Evolutionary conservation across 2,888 invertebrate genomes (phyloP).

Genomic region (Oxytorus armatus): DNA sequence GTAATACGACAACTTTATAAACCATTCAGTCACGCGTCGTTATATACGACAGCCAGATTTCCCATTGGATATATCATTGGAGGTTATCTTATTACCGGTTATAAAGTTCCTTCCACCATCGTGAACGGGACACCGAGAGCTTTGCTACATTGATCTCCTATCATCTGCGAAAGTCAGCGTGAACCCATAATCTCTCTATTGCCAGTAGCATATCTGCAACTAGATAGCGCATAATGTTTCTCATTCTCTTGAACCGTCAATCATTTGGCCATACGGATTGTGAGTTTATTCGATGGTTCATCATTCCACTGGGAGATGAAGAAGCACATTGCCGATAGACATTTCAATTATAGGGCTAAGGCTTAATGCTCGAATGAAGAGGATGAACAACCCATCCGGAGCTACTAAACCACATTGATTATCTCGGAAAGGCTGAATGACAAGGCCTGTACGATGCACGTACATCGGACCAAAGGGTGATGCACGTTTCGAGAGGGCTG

Average conservation of each 20-base stretch:
- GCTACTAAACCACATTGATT: no score
- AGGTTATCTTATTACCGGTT: no score
- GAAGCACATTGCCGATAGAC: no score
- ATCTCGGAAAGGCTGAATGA: no score
- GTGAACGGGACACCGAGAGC: constrained; percentile 25
- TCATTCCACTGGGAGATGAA: background rate
- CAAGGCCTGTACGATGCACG: no score
- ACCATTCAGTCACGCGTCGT: no score
- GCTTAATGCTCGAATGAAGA: no score
- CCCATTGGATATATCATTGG: no score
- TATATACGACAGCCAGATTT: no score
- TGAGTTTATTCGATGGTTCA: background rate
- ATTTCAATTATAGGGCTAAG: no score
- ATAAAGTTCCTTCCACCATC: constrained; percentile 38
- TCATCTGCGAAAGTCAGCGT: constrained; percentile 22
- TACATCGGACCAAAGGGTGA: background rate
- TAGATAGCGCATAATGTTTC: constrained; percentile 8
- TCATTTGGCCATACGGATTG: background rate
- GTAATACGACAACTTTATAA: no score
- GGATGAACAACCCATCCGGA: no score
- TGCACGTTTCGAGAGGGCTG: background rate
- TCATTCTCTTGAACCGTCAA: background rate
- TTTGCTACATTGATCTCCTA: constrained; percentile 40
- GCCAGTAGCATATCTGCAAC: constrained; percentile 24
- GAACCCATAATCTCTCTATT: constrained; percentile 49